phyloP scores from a whole-genome alignment of 2,113 vertebrate genomes.

The Centropus unirufus region DNA sequence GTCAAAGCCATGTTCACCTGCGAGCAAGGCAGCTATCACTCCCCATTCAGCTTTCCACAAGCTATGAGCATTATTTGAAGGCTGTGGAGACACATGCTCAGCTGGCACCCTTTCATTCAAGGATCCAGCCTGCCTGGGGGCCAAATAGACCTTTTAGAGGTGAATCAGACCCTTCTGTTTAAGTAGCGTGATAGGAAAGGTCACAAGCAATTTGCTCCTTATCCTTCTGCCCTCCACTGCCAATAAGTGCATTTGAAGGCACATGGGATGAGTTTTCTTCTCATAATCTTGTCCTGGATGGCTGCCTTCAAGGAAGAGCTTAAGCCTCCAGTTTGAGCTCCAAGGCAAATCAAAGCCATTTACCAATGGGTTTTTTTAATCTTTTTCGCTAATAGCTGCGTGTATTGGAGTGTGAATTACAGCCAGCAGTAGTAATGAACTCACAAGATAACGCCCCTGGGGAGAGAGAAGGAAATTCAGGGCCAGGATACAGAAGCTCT shows the following conservation, averaged over 20 bases:
- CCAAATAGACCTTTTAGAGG: neutral
- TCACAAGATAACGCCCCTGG: neutral
- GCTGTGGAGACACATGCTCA: neutral
- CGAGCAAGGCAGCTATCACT: too few relatives aligned
- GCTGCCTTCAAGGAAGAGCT: neutral
- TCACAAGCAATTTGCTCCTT: neutral
- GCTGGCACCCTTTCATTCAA: neutral
- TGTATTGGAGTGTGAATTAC: neutral
- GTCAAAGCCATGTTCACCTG: neutral
- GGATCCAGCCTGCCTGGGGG: neutral
- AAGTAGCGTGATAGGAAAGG: neutral
- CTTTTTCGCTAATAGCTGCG: neutral
- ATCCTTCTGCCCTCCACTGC: neutral
- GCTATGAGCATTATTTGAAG: neutral
- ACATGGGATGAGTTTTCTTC: neutral
- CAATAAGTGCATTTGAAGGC: neutral
- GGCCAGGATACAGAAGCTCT: slow-evolving; percentile 22
- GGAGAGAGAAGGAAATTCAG: neutral
- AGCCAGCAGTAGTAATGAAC: neutral
- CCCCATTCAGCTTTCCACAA: neutral
- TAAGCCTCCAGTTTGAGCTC: neutral
- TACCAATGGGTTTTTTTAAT: neutral
- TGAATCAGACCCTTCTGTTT: neutral
- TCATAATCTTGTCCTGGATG: neutral
- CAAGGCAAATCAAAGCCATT: neutral